Conservation (phyloP, 2,888 invertebrate genomes). For the Carabus problematicus region DNA sequence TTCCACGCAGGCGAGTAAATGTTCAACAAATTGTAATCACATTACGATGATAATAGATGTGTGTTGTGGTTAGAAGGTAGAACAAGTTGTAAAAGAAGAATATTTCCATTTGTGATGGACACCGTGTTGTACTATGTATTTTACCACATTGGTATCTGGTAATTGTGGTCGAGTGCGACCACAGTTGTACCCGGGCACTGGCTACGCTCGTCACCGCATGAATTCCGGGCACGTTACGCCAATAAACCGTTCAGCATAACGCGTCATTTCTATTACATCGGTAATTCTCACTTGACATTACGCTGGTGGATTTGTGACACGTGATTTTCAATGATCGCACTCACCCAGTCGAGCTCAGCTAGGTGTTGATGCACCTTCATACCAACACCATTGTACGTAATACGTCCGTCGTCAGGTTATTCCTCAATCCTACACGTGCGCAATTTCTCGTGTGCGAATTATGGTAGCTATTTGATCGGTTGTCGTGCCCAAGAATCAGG, state of each 20-base stretch:
- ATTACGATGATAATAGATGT: too few species aligned
- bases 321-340: slow-evolving; percentile 14
- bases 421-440: not conserved
- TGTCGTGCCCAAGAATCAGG: slow-evolving; percentile 4
- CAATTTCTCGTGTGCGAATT: not conserved
- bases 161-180: slow-evolving; percentile 1
- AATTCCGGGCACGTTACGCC: slow-evolving; percentile 20
- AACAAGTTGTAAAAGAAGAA: too few species aligned
- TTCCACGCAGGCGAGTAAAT: too few species aligned
- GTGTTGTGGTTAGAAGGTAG: too few species aligned
- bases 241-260: slow-evolving; percentile 25
- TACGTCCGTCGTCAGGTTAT: not conserved
- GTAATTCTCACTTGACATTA: slow-evolving; percentile 9
- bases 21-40: too few species aligned
- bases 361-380: not conserved
- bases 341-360: not conserved
- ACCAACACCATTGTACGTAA: not conserved
- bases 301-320: slow-evolving; percentile 14
- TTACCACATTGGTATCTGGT: not conserved
- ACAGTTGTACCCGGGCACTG: not conserved
- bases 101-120: too few species aligned
- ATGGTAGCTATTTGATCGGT: not conserved
- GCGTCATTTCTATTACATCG: slow-evolving; percentile 25
- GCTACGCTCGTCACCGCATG: not conserved
- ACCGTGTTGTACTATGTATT: too few species aligned